Base-by-base conservation (phyloP, 2,797 vertebrate species). In the Eulemur rubriventer region DNA sequence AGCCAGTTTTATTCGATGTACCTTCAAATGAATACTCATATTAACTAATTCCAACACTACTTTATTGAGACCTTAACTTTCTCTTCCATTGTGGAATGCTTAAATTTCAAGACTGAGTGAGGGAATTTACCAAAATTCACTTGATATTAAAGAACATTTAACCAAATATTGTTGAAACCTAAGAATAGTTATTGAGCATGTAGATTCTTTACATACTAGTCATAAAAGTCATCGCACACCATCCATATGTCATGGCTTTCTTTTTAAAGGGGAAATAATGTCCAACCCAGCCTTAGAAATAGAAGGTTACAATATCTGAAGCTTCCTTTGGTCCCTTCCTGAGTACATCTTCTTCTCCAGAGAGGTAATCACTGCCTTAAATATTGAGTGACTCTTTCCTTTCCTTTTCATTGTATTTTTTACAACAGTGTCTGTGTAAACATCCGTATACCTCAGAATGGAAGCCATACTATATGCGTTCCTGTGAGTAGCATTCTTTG, bases 81-180 rank as follows among this genome's bases (percentile, higher is more conserved):
- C 38, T 79, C 67, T 93, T 85, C 24, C 12, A 63, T 2, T 57
- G 43, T 28, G 55, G 41, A 46, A 76, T 46, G 26, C 35, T 70
- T 95, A 28, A 43, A 94, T 94, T 83, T 86, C 33, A 89, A 94
- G 48, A 84, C 13, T 30, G 22, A 94, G 26, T 57, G 59, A 59
- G 7, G 16, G 48, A 67, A 38, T 76, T 33, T 57, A 46, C 18
- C 94, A 95, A 72, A 63, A 83, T 24, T 59, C 70, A 81, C 30
- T 41, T 83, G 88, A 75, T 7, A 38, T 2, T 69, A 2, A 95
- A 69, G 24, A 89, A 81, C 8, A 10, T 89, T 85, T 57, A 79
- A 55, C 8, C 79, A 28, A 80, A 12, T 70, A 46, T 75, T 89
- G 50, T 24, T 65, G 94, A 89, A 94, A 11, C 11, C 11, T 52